These are phyloP conservation scores for Oryzias melastigma DNA, from an alignment of 2,113 vertebrate genomes.

Conservation along the genomic window DNA sequence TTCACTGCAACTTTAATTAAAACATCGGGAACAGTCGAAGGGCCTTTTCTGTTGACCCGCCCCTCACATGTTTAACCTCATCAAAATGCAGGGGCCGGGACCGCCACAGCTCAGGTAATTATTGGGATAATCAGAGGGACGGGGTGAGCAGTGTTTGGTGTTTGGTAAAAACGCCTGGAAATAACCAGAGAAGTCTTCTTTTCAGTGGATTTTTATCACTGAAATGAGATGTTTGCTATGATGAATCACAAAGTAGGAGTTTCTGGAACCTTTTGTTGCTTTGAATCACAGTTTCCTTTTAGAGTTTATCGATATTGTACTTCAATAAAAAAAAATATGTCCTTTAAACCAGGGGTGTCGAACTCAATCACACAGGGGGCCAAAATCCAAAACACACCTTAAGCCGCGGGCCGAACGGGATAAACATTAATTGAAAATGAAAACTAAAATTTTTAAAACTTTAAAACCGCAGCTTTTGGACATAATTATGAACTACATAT, in stretches of 20 bases:
- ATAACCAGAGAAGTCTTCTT: too few relatives aligned
- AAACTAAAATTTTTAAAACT: too few relatives aligned
- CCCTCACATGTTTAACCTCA: slow-evolving; percentile 61
- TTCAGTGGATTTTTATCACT: not conserved
- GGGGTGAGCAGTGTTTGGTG: not conserved
- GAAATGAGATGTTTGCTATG: not conserved
- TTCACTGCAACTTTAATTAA: slow-evolving; percentile 78
- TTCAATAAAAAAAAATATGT: slow-evolving; percentile 17
- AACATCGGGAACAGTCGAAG: slow-evolving; percentile 67
- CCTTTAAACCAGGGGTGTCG: too few relatives aligned
- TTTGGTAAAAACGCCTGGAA: too few relatives aligned
- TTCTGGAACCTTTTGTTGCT: not conserved
- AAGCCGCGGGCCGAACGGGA: too few relatives aligned
- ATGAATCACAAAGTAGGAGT: not conserved
- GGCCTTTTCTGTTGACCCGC: slow-evolving; percentile 72
- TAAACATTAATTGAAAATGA: too few relatives aligned
- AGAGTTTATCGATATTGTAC: slow-evolving; percentile 6
- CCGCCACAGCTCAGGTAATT: slow-evolving; percentile 54
- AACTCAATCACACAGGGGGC: too few relatives aligned
- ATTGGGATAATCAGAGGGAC: slow-evolving; percentile 54
- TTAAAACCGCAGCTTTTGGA: too few relatives aligned
- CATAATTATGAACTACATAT: too few relatives aligned
- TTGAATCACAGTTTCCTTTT: not conserved
- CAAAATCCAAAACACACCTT: too few relatives aligned
- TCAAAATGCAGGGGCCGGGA: slow-evolving; percentile 52